These are phyloP conservation scores for Radopholus similis DNA, from an alignment of 1,140 invertebrate species.

Conservation along the genomic window DNA sequence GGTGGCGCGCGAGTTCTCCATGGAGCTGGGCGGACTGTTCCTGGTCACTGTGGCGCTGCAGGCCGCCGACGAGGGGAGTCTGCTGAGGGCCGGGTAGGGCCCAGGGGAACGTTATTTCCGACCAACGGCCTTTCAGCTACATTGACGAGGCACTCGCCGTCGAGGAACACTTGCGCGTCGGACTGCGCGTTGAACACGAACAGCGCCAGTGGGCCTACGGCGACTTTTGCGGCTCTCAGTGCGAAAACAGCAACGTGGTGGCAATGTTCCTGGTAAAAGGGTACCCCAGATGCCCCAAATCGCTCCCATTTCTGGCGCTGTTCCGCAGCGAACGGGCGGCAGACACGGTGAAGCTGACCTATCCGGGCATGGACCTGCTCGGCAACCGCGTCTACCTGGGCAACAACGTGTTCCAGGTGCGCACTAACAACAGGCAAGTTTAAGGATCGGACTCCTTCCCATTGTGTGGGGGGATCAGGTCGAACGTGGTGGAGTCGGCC, in stretches of 20 bases:
- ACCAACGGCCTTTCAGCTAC: background rate
- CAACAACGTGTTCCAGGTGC: slow-evolving; percentile 56
- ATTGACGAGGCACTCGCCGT: background rate
- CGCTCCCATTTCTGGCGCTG: slow-evolving; percentile 52
- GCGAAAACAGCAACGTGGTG: slow-evolving; percentile 56
- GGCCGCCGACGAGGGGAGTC: slow-evolving; percentile 46
- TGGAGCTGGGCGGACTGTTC: slow-evolving; percentile 54
- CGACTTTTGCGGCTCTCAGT: slow-evolving; percentile 58
- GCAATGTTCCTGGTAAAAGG: no score
- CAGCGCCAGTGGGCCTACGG: slow-evolving; percentile 47
- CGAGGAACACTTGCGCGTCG: no score
- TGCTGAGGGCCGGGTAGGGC: slow-evolving; percentile 52
- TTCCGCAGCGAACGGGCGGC: slow-evolving; percentile 52
- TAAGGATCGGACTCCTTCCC: background rate
- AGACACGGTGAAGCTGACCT: slow-evolving; percentile 54
- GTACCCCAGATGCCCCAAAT: no score
- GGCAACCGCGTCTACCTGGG: slow-evolving; percentile 55
- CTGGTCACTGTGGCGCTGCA: slow-evolving; percentile 56
- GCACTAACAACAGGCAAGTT: slow-evolving; percentile 49
- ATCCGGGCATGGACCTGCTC: slow-evolving; percentile 56
- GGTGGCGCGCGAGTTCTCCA: slow-evolving; percentile 54
- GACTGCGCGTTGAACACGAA: slow-evolving; percentile 41
- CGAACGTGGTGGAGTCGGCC: slow-evolving; percentile 48
- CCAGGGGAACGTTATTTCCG: slow-evolving; percentile 52
- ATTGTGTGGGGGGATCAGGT: slow-evolving; percentile 28